Base-by-base conservation (phyloP, 2,888 invertebrate species). In the Xestia c-nigrum region DNA sequence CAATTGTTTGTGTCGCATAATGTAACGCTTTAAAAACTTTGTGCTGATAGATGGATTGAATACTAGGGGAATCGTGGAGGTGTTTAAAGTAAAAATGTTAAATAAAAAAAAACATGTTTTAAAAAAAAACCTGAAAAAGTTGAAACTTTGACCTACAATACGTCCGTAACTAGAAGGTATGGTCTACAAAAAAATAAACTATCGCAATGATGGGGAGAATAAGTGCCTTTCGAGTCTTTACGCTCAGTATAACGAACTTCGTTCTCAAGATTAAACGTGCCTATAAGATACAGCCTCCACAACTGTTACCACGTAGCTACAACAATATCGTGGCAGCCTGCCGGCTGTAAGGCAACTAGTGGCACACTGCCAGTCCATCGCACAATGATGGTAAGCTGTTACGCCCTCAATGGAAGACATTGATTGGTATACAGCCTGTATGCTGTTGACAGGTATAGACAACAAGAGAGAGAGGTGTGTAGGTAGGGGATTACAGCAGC, bases 291-390 rank as follows among this genome's bases (percentile, higher is more conserved):
- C 38, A 72, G 24, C 16, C 50, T 57, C 21, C 52, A 52, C 43
- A 40, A 67, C 61, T 46, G 63, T 78, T 70, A 84, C 66, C 65
- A 81, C 47, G 38, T 52, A 40, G 24, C 31, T 59, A 73, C 80
- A 77, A 66, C 76, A 68, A 64, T 72, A 74, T 72, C 31, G 55
- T 63, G 38, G 68, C 64, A 43, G 7, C 40, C 71, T 19, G 40
- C 78, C 46, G 61, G 65, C 68, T 55, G 73, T 74, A 68, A 74
- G 73, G 63, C 61, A 47, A 59, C 69, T 52, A 66, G 74, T 87
- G 87, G 85, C 85, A 79, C 63, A 6, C 50, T 87, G 85, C 85
- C 85, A 85, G 75, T 78, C 40, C 70, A 64, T 81, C 46, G 74
- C 68, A 71, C 66, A 72, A 61, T 72, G 59, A 87, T 76, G 63